phyloP scores from a whole-genome alignment of 2,797 vertebrate species.

The Sciurus carolinensis region DNA sequence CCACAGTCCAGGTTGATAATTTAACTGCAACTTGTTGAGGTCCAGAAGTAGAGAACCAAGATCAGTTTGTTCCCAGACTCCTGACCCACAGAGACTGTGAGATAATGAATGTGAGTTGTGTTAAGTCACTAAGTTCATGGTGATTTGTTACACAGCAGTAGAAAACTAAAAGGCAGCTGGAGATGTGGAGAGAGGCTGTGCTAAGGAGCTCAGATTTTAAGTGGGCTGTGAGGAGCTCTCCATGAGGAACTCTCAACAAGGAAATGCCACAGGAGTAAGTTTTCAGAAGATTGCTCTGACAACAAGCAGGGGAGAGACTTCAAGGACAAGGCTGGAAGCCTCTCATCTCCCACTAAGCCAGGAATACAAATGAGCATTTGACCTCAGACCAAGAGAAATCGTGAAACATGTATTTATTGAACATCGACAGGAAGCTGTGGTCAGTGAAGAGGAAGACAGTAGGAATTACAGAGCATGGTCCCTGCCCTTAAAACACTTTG shows the following conservation, averaged over 20 bases:
- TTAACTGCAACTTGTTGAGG: not conserved
- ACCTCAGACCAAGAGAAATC: not conserved
- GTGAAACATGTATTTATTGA: not conserved
- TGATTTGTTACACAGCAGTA: not conserved
- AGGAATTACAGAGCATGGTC: not conserved
- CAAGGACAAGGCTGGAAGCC: not conserved
- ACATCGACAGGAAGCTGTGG: not conserved
- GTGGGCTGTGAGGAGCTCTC: not conserved
- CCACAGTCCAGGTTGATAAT: not conserved
- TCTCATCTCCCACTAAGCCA: not conserved
- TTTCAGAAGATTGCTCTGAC: not conserved
- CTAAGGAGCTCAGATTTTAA: not conserved
- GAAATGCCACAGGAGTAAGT: not conserved
- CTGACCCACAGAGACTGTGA: not conserved
- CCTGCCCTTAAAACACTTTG: not conserved
- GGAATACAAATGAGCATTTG: not conserved
- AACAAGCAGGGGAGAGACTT: not conserved
- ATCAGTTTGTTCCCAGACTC: not conserved
- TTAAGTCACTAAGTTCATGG: not conserved
- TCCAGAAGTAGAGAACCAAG: not conserved
- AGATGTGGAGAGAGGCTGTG: not conserved
- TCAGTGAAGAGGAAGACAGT: not conserved
- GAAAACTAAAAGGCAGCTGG: not conserved
- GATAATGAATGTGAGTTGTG: not conserved
- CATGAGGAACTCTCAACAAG: not conserved